These are phyloP conservation scores for Chamaea fasciata DNA, from an alignment of 2,113 vertebrate species.

Conservation along the genomic window DNA sequence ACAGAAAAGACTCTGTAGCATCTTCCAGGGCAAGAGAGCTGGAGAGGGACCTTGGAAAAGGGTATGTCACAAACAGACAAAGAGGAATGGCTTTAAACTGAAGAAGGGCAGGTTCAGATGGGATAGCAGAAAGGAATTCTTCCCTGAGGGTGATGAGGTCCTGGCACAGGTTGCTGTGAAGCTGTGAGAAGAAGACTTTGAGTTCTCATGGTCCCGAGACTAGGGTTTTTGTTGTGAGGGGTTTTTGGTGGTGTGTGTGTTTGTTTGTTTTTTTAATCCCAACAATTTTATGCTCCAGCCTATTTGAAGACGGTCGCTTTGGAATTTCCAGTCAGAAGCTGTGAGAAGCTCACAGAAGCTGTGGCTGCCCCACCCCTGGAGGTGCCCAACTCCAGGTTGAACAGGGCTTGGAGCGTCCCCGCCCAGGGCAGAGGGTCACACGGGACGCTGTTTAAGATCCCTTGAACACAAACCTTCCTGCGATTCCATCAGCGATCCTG, in stretches of 20 bases:
- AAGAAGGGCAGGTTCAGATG: background rate
- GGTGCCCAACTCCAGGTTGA: rapidly evolving
- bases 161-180: background rate
- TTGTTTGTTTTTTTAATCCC: background rate
- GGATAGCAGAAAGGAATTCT: background rate
- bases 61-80: background rate
- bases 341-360: background rate
- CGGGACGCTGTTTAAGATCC: rapidly evolving
- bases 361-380: background rate
- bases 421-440: background rate
- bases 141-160: rapidly evolving
- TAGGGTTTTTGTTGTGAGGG: background rate
- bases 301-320: background rate
- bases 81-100: background rate
- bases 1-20: background rate
- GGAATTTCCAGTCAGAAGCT: background rate
- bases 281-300: background rate
- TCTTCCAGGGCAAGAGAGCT: background rate
- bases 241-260: background rate
- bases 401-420: background rate
- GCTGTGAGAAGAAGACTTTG: background rate
- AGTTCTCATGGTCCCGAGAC: background rate
- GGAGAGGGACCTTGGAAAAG: background rate
- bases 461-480: rapidly evolving
- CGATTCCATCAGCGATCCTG: rapidly evolving